Percentiles rank a stretch among this genome's conserved stretches.
phyloP scores from a whole-genome alignment of 1,140 invertebrate genomes.

The Drosophila pachea region DNA sequence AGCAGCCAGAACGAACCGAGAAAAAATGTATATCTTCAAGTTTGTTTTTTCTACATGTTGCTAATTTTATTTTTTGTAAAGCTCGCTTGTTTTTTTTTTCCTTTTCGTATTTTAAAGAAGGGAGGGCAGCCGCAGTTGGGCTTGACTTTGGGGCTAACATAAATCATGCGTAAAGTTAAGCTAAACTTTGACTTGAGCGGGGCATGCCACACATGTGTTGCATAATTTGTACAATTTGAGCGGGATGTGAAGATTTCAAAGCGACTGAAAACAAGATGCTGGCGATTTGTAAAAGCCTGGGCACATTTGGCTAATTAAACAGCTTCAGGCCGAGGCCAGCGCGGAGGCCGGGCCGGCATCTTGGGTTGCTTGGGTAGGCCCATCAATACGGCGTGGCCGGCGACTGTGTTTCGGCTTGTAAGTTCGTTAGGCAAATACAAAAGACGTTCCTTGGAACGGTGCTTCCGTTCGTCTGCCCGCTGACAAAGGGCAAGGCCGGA shows the following conservation, averaged over 20 bases:
- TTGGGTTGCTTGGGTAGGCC: not conserved
- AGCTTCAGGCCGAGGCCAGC: constrained; percentile 3
- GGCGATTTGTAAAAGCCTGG: constrained; percentile 5
- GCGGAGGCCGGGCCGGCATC: not conserved
- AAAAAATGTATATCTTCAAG: constrained; percentile 37
- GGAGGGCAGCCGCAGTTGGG: not conserved
- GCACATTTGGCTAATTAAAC: constrained; percentile 49
- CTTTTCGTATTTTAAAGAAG: constrained; percentile 23
- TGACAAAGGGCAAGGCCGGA: constrained; percentile 16
- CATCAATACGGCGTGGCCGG: constrained; percentile 39
- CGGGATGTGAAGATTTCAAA: not conserved
- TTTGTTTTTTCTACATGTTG: constrained; percentile 52
- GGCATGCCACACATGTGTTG: constrained; percentile 50
- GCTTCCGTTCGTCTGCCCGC: constrained; percentile 17
- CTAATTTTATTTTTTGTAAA: constrained; percentile 73
- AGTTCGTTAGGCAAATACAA: constrained; percentile 60
- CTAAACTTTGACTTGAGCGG: constrained; percentile 52
- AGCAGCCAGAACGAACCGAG: constrained; percentile 26
- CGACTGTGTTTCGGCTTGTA: constrained; percentile 25
- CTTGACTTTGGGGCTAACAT: constrained; percentile 43
- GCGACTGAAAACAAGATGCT: not conserved
- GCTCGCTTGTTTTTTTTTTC: constrained; percentile 23
- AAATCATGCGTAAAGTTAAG: constrained; percentile 68
- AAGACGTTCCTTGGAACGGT: constrained; percentile 5
- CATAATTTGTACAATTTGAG: constrained; percentile 39